These are phyloP conservation scores for Bathynomus jamesi DNA, from an alignment of 1,140 invertebrate genomes.

Conservation along the genomic window DNA sequence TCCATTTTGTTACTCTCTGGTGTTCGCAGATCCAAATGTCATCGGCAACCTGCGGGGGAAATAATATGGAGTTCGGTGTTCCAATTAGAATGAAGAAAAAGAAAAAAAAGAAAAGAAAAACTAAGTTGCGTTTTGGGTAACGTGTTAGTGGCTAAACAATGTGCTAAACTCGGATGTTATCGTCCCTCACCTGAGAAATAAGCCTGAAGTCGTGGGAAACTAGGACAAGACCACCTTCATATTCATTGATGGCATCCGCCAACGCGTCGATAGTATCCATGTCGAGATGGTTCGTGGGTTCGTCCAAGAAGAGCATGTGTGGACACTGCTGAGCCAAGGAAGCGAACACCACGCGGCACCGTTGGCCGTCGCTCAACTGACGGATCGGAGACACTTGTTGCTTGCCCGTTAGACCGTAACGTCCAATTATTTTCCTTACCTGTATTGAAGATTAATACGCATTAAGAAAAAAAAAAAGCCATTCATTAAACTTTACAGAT, in stretches of 20 bases:
- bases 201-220: constrained; percentile 97
- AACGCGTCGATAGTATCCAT: constrained; percentile 99
- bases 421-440: constrained; percentile 97
- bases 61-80: too few species aligned
- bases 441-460: constrained; percentile 1
- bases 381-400: constrained; percentile 97
- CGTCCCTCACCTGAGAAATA: constrained; percentile 80
- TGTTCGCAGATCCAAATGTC: constrained; percentile 99
- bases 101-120: background rate
- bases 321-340: constrained; percentile 75
- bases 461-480: background rate
- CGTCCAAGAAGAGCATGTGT: constrained; percentile 87
- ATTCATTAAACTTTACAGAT: too few species aligned
- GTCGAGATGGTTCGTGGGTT: constrained; percentile 98
- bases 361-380: constrained; percentile 94
- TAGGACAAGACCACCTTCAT: constrained; percentile 94
- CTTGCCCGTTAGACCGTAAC: constrained; percentile 91
- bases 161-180: background rate
- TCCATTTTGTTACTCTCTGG: constrained; percentile 91
- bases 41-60: constrained; percentile 72
- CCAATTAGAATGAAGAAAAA: background rate
- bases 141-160: background rate
- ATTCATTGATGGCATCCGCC: constrained; percentile 95
- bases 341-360: constrained; percentile 97
- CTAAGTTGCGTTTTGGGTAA: background rate